Evolutionary conservation across 2,888 invertebrate species (phyloP).

Genomic region (Diadromus collaris): DNA sequence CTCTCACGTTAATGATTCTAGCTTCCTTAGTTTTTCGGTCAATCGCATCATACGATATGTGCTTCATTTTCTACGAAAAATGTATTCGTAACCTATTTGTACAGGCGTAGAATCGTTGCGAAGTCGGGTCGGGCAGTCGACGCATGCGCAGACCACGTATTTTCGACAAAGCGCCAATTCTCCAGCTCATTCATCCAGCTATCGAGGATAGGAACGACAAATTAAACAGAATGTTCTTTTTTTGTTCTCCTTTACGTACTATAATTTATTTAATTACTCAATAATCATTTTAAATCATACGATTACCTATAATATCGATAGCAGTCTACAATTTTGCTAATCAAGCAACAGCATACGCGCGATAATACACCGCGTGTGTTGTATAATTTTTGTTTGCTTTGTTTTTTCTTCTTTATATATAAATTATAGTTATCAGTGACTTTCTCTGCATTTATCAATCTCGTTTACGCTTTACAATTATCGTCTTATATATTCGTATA

Average conservation of each 20-base stretch:
- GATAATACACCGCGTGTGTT: constrained; percentile 54
- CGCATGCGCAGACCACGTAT: background rate
- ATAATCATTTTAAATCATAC: constrained; percentile 70
- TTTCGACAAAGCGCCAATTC: background rate
- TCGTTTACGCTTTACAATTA: constrained; percentile 40
- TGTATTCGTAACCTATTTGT: background rate
- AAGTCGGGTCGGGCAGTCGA: background rate
- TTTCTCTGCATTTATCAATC: constrained; percentile 52
- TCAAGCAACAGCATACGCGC: constrained; percentile 70
- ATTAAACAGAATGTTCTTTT: constrained; percentile 15
- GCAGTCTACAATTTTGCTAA: constrained; percentile 72
- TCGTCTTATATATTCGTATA: constrained; percentile 55
- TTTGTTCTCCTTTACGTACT: constrained; percentile 37
- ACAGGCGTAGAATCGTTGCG: background rate
- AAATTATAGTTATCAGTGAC: constrained; percentile 69
- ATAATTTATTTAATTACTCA: constrained; percentile 73
- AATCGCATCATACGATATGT: too few relatives aligned
- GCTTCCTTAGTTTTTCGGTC: too few relatives aligned
- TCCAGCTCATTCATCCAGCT: background rate
- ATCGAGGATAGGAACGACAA: background rate
- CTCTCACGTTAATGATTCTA: too few relatives aligned
- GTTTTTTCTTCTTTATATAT: constrained; percentile 58
- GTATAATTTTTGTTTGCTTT: background rate
- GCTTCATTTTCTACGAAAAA: too few relatives aligned
- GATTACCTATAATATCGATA: constrained; percentile 66